phyloP scores from a whole-genome alignment of 2,113 vertebrate genomes.

The Eleginops maclovinus region DNA sequence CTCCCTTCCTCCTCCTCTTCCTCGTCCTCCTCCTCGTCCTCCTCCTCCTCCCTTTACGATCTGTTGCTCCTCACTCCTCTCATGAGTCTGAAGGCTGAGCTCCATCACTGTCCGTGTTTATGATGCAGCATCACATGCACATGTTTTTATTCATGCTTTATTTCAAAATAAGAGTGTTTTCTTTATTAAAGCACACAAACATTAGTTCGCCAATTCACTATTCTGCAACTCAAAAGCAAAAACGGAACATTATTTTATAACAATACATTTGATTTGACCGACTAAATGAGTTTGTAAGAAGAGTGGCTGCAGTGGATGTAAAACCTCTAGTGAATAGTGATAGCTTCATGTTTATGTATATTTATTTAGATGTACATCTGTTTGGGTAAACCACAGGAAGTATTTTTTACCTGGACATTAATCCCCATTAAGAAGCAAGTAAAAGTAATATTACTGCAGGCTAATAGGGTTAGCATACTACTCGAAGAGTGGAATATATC shows the following conservation, averaged over 20 bases:
- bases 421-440: too few species aligned
- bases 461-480: too few species aligned
- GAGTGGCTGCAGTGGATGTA: background rate
- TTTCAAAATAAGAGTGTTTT: background rate
- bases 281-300: too few species aligned
- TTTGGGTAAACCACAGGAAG: background rate
- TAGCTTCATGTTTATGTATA: too few species aligned
- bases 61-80: conserved; percentile 78
- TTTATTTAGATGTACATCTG: background rate
- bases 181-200: background rate
- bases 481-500: too few species aligned
- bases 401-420: too few species aligned
- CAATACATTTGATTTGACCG: too few species aligned
- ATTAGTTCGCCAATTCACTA: background rate
- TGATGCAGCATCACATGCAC: conserved; percentile 11
- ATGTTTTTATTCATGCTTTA: background rate
- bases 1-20: conserved; percentile 27
- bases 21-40: conserved; percentile 79
- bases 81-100: conserved; percentile 56
- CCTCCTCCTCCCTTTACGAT: conserved; percentile 82
- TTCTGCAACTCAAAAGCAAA: background rate
- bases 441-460: too few species aligned
- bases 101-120: conserved; percentile 39
- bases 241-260: too few species aligned
- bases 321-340: background rate